These are phyloP conservation scores for Cyclophora albipunctata DNA, from an alignment of 2,888 invertebrate species.

Conservation along the genomic window DNA sequence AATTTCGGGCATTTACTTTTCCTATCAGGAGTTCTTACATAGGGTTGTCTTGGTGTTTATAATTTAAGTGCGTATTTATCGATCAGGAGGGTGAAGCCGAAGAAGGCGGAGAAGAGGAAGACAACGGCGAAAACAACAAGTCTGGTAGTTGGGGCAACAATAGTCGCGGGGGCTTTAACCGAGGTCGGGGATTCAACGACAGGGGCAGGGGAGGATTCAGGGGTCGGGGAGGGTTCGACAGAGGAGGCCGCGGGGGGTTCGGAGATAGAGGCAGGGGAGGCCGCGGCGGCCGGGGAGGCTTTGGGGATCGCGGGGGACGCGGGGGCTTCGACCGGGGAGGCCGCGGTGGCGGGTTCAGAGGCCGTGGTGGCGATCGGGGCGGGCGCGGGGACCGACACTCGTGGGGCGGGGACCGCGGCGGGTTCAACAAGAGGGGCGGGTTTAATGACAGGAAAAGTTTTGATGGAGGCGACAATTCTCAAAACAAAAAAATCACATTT, in stretches of 20 bases:
- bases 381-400: constrained; percentile 57
- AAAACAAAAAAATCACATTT: constrained; percentile 86
- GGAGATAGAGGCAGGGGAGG: constrained; percentile 28
- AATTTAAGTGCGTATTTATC: constrained; percentile 43
- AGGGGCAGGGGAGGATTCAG: constrained; percentile 48
- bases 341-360: constrained; percentile 31
- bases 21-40: constrained; percentile 35
- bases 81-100: constrained; percentile 58
- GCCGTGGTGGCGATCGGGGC: constrained; percentile 38
- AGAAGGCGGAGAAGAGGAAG: constrained; percentile 39
- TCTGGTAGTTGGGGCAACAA: constrained; percentile 44
- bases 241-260: constrained; percentile 31
- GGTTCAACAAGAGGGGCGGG: constrained; percentile 59
- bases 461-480: constrained; percentile 66
- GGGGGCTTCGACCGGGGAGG: constrained; percentile 35
- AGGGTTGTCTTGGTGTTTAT: constrained; percentile 68
- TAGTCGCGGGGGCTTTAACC: constrained; percentile 35
- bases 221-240: constrained; percentile 40
- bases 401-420: constrained; percentile 61
- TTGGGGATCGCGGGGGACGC: constrained; percentile 37
- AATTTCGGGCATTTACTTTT: constrained; percentile 72
- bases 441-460: constrained; percentile 80
- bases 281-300: constrained; percentile 36
- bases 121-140: constrained; percentile 38
- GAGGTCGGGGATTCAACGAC: constrained; percentile 41